Percentiles rank a stretch among this genome's conserved stretches.
phyloP scores from a whole-genome alignment of 1,140 invertebrate species.

The Drosophila gunungcola region DNA sequence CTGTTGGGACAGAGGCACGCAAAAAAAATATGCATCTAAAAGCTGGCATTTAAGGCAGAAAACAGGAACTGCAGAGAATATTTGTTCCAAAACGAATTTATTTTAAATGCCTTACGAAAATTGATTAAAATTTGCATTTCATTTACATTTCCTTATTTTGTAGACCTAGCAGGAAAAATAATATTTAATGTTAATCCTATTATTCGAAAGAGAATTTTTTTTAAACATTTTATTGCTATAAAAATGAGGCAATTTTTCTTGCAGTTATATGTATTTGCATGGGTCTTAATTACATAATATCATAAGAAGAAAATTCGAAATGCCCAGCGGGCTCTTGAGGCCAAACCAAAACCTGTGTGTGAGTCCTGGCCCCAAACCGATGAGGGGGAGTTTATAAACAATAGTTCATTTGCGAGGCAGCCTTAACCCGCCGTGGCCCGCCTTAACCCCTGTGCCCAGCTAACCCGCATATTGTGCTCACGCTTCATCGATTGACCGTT shows the following conservation, averaged over 20 bases:
- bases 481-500: constrained; percentile 70
- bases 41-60: too few species aligned
- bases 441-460: constrained; percentile 21
- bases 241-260: background rate
- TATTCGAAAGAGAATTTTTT: too few species aligned
- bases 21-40: too few species aligned
- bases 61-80: too few species aligned
- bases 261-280: constrained; percentile 21
- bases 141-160: too few species aligned
- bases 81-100: too few species aligned
- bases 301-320: constrained; percentile 37
- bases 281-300: constrained; percentile 59
- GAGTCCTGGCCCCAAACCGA: constrained; percentile 14
- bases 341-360: constrained; percentile 28
- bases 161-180: too few species aligned
- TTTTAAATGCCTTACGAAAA: too few species aligned
- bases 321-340: constrained; percentile 25
- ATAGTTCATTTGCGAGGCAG: constrained; percentile 71
- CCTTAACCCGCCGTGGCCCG: constrained; percentile 16
- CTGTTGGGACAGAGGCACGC: background rate
- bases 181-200: too few species aligned
- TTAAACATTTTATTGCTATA: too few species aligned
- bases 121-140: too few species aligned
- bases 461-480: constrained; percentile 69
- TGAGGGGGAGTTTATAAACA: constrained; percentile 63